These are phyloP conservation scores for Hemitrygon akajei DNA, from an alignment of 2,797 vertebrate genomes.

Conservation along the genomic window DNA sequence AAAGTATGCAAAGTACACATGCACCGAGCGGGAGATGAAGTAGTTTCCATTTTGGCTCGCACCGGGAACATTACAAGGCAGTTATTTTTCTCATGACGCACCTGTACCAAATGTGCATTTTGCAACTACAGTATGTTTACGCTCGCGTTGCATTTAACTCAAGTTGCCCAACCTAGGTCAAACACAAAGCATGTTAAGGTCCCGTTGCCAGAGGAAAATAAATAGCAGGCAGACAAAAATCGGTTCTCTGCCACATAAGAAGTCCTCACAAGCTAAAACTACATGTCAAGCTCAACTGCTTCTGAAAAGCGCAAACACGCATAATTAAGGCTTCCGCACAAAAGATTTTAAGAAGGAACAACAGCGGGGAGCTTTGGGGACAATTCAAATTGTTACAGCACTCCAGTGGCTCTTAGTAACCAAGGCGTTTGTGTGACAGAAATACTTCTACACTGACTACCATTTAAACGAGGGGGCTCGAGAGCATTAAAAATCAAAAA, in stretches of 20 bases:
- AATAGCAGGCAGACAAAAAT: slow-evolving; percentile 40
- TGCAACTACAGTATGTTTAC: background rate
- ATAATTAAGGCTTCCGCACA: background rate
- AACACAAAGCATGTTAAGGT: slow-evolving; percentile 1
- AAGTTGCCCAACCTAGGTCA: background rate
- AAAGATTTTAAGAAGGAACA: slow-evolving; percentile 21
- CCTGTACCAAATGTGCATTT: background rate
- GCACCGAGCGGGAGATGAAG: background rate
- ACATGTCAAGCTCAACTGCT: slow-evolving; percentile 45
- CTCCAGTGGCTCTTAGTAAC: slow-evolving; percentile 20
- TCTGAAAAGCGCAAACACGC: slow-evolving; percentile 47
- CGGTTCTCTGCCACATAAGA: slow-evolving; percentile 43
- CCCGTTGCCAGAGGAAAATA: background rate
- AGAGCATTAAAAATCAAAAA: slow-evolving; percentile 18
- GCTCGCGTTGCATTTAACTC: background rate
- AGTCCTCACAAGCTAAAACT: slow-evolving; percentile 45
- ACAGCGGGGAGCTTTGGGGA: slow-evolving; percentile 9
- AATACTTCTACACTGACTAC: background rate
- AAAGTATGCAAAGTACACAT: background rate
- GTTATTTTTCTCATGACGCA: background rate
- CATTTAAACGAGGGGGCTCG: background rate
- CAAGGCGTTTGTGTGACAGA: background rate
- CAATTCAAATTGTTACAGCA: slow-evolving; percentile 24
- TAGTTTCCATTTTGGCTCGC: too few relatives aligned
- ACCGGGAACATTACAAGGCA: too few relatives aligned